Conservation (phyloP, 2,888 invertebrate species). For the Sicus ferrugineus region DNA sequence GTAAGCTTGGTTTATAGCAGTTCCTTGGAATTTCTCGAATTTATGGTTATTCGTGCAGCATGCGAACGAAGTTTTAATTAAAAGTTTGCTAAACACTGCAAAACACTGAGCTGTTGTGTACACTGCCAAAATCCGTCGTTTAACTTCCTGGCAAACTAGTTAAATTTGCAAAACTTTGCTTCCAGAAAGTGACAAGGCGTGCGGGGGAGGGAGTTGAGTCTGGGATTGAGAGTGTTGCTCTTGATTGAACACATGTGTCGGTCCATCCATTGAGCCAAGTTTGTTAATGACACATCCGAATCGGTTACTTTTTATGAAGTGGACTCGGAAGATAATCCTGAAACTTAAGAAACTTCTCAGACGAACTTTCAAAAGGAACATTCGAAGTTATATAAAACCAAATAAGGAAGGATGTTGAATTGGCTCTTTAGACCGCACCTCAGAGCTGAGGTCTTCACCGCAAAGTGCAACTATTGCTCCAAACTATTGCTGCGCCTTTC, state of each 20-base stretch:
- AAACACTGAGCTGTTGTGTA: background rate
- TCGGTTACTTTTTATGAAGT: background rate
- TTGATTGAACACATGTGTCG: background rate
- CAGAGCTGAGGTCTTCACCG: no score
- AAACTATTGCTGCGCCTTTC: no score
- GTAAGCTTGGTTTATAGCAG: background rate
- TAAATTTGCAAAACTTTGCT: background rate
- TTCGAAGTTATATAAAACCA: no score
- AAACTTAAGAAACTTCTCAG: no score
- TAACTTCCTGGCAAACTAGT: background rate
- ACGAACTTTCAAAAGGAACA: no score
- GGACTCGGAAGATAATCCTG: no score
- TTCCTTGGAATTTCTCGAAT: background rate
- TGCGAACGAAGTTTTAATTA: slow-evolving; percentile 12
- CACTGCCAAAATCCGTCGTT: background rate
- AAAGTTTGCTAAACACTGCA: background rate
- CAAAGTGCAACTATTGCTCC: no score
- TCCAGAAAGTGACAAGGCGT: background rate
- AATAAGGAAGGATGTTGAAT: no score
- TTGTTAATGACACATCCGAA: background rate
- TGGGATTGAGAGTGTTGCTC: no score
- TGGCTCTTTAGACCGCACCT: no score
- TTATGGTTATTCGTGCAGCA: background rate
- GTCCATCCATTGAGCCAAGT: no score
- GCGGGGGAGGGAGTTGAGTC: background rate